Evolutionary conservation across 2,888 invertebrate species (phyloP), one percentile per base, ranked within the genome.

Genomic region (Conistra vaccinii): DNA sequence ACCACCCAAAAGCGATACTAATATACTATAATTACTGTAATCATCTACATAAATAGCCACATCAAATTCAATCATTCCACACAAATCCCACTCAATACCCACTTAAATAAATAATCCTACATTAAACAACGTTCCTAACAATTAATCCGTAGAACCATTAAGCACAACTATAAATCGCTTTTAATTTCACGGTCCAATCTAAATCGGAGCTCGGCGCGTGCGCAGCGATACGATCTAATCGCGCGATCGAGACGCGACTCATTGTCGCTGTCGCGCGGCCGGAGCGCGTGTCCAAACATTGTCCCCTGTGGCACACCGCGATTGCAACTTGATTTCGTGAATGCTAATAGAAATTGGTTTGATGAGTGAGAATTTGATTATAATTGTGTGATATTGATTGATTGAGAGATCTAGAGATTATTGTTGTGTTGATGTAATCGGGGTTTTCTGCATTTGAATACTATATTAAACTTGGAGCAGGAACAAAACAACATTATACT

Each of bases 231-330:
- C 80, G 84, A 94, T 92, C 94, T 93, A 90, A 94, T 94, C 94
- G 90, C 78, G 85, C 83, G 91, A 94, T 94, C 93, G 91, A 84
- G 89, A 92, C 94, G 93, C 91, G 90, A 91, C 91, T 90, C 92
- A 90, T 92, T 93, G 93, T 94, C 93, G 92, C 89, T 89, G 93
- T 92, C 92, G 92, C 91, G 87, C 87, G 81, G 80, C 84, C 77
- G n/a, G n/a, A 85, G 88, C 89, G 90, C 93, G 90, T 93, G 94
- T 95, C 94, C 92, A 95, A 95, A 95, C 94, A 94, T 89, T 91
- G 93, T 89, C 91, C 88, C 89, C 84, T 87, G 86, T 80, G 84
- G 89, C 84, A 85, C 76, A 86, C 85, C 55, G 77, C 72, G 51
- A 66, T 71, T 69, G 67, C 61, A 60, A 79, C 69, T 78, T 71